phyloP scores from a whole-genome alignment of 2,888 invertebrate genomes.

The Cephus pygmeus region DNA sequence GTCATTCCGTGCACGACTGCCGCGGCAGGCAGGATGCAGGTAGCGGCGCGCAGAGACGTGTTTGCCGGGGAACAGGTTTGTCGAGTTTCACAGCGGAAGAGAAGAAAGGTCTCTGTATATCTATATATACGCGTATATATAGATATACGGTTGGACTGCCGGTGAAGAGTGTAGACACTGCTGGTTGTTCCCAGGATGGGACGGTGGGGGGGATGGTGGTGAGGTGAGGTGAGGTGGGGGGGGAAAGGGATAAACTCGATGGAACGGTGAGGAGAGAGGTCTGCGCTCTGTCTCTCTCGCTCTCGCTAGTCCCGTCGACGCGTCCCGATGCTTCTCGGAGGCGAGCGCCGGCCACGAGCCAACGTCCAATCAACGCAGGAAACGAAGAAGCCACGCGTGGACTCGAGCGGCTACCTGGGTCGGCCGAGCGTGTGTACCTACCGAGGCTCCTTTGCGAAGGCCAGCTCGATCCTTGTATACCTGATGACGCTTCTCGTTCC shows the following conservation, averaged over 20 bases:
- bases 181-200: slow-evolving; percentile 17
- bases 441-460: neutral
- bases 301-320: slow-evolving; percentile 21
- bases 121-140: neutral
- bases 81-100: slow-evolving; percentile 29
- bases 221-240: slow-evolving; percentile 14
- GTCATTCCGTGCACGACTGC: neutral
- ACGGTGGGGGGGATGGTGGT: neutral
- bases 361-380: slow-evolving; percentile 64
- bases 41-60: neutral
- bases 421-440: neutral
- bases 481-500: neutral
- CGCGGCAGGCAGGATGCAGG: slow-evolving; percentile 4
- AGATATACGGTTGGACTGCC: slow-evolving; percentile 13
- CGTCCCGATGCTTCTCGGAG: slow-evolving; percentile 48
- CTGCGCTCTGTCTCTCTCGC: slow-evolving; percentile 4
- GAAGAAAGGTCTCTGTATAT: neutral
- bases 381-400: slow-evolving; percentile 63
- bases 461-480: neutral
- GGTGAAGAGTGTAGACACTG: slow-evolving; percentile 18
- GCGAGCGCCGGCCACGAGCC: slow-evolving; percentile 65
- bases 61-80: slow-evolving; percentile 28
- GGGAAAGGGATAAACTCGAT: slow-evolving; percentile 2
- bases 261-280: slow-evolving; percentile 17
- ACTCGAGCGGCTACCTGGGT: slow-evolving; percentile 16